Base-by-base conservation (phyloP, 1,140 invertebrate genomes). In the Eupeodes corollae region DNA sequence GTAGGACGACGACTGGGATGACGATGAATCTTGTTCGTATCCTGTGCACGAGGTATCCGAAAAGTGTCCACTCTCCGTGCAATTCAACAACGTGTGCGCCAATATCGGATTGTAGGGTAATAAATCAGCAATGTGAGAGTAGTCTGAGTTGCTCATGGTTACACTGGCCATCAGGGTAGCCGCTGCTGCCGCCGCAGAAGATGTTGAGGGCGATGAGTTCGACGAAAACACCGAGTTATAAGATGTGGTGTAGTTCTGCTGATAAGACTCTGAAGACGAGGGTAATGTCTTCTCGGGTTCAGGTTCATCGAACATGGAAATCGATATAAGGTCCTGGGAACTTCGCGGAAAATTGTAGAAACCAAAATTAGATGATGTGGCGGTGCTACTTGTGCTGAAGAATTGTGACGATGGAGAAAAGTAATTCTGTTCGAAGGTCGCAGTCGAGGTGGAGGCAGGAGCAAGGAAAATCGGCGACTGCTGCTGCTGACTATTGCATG, bases 51-150 rank as follows among this genome's bases (percentile, higher is more conserved):
- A 15, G 5, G 13, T 18, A 48, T 39, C 44, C 13, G 13, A 40
- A 12, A 34, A 16, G 9, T 32, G 16, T 19, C 31, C 38, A 11
- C 9, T 30, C 14, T 37, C 33, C n/a, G 12, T 45, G 15, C 42
- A 50, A 43, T 43, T 52, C 33, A 13, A 45, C 19, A 15, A 46
- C 5, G 18, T 44, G 26, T 42, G 52, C 38, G 41, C 46, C 42
- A 16, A 44, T 39, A 40, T 44, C 47, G 34, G 33, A 39, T 46
- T 54, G 37, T 34, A 40, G 14, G 33, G 33, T 11, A 49, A 32
- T 12, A 44, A 44, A 13, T 49, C 46, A 12, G 26, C 33, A 31
- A 44, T 34, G n/a, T 52, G 19, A 39, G 31, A 44, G 9, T 30
- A 19, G 13, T 48, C 46, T 18, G 47, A 26, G 34, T 44, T 19